Conservation (phyloP, 35 echinoderm and acorn worm genomes). For the Eucidaris tribuloides region DNA sequence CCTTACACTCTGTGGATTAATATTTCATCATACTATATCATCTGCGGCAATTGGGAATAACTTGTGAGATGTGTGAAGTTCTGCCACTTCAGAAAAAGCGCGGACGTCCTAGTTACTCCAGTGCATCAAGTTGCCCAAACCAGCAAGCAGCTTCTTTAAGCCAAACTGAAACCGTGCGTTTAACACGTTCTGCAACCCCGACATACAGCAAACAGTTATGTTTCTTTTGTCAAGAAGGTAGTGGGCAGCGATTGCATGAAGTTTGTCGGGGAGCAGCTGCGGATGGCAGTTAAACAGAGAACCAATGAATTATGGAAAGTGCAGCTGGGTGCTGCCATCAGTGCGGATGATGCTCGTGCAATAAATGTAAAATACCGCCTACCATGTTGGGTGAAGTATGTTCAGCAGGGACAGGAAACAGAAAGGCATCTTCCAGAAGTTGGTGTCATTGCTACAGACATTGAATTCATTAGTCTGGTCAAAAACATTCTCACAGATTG, state of each 20-base stretch:
- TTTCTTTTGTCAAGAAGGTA: not conserved
- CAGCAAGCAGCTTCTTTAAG: not conserved
- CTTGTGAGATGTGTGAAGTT: too few relatives aligned
- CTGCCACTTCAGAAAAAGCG: not conserved
- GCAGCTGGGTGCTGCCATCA: not conserved
- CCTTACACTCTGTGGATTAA: too few relatives aligned
- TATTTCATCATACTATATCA: too few relatives aligned
- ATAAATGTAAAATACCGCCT: constrained; percentile 20
- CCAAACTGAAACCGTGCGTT: not conserved
- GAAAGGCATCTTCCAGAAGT: not conserved
- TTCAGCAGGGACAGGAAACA: not conserved
- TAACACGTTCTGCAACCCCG: constrained; percentile 1
- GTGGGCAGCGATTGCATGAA: not conserved
- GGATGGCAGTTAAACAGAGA: too few relatives aligned
- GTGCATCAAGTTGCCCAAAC: not conserved
- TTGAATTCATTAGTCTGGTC: constrained; percentile 6
- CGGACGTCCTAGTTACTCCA: not conserved
- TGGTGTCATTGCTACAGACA: constrained; percentile 14
- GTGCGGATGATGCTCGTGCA: constrained; percentile 22
- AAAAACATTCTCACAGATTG: not conserved
- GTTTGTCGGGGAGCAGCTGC: too few relatives aligned
- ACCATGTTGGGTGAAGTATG: constrained; percentile 15
- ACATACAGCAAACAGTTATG: not conserved
- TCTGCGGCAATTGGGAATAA: too few relatives aligned
- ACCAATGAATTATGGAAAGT: constrained; percentile 24